phyloP scores from a whole-genome alignment of 2,888 invertebrate genomes.

The Hedychridium roseum region DNA sequence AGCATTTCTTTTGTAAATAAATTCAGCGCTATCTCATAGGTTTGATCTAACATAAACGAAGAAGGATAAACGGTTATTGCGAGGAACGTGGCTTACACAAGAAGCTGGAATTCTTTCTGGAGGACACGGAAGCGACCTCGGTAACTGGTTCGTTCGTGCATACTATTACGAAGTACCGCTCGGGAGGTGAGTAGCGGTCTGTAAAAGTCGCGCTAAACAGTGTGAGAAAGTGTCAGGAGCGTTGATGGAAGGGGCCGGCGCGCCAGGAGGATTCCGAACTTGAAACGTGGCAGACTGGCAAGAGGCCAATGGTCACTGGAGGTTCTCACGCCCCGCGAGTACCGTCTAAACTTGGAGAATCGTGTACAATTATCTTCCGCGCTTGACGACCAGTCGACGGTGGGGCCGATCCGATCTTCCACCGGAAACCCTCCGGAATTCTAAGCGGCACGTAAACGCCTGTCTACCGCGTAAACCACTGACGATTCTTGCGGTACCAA shows the following conservation, averaged over 20 bases:
- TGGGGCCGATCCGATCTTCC: too few species aligned
- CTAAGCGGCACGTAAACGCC: too few species aligned
- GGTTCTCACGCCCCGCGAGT: slow-evolving; percentile 52
- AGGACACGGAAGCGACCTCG: slow-evolving; percentile 44
- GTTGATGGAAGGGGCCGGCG: slow-evolving; percentile 44
- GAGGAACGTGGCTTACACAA: slow-evolving; percentile 28
- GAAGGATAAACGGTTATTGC: too few species aligned
- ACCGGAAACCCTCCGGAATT: too few species aligned
- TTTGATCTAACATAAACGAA: too few species aligned
- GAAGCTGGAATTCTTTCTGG: slow-evolving; percentile 38
- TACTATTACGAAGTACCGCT: slow-evolving; percentile 30
- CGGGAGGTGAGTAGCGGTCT: slow-evolving; percentile 31
- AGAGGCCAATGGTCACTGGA: slow-evolving; percentile 45
- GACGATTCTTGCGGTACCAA: too few species aligned
- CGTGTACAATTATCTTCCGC: slow-evolving; percentile 1
- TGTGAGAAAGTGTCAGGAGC: slow-evolving; percentile 53
- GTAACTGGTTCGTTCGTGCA: slow-evolving; percentile 38
- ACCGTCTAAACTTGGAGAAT: slow-evolving; percentile 9
- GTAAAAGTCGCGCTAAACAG: slow-evolving; percentile 44
- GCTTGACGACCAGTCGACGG: too few species aligned
- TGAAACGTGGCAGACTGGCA: slow-evolving; percentile 34
- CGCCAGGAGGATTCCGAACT: slow-evolving; percentile 35
- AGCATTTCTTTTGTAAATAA: too few species aligned
- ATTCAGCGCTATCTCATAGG: too few species aligned
- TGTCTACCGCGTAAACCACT: too few species aligned